Evolutionary conservation across 1,140 invertebrate species (phyloP), one percentile per base, ranked within the genome.

Genomic region (Chrysoperla carnea): DNA sequence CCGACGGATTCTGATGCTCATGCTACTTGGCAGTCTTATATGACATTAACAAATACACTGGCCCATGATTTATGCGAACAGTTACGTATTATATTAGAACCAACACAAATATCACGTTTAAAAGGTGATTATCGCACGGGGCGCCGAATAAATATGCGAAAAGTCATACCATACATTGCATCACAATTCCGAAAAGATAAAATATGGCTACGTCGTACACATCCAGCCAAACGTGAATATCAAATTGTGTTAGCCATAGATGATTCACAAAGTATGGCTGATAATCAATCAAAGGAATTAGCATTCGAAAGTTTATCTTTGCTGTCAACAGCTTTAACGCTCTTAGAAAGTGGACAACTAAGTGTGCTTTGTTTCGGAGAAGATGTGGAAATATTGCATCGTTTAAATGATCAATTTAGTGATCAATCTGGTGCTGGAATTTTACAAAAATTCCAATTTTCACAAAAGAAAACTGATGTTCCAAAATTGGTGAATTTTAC

Each of bases 131-230:
- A 94, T 58, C 74, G 91, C 44, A 98, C 91, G 2, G 96, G 96
- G 6, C 88, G 91, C 50, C 70, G 96, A 28, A 81, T 99, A 13
- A 99, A 99, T 62, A 99, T 99, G 94, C 74, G 92, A 37, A 92
- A 94, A 62, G 82, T 94, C 3, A 96, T 99, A 55, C 86, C 92
- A 0, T 99, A 98, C 61, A 95, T 99, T 52, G 96, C 96, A 6
- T 97, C 92, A 53, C 84, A 98, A 59, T 99, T 97, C 63, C 75
- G 93, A 29, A 99, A 99, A 58, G 94, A 99, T 57, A 95, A 96
- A 60, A 99, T 99, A 54, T 99, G 96, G 96, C 54, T 99, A 48
- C 67, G 94, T 37, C 66, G 96, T 38, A 98, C 88, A 0, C 93
- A 95, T 63, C 91, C 91, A 0, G 91, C 86, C 0, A 91, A 96